Evolutionary conservation across 2,888 invertebrate genomes (phyloP), one percentile per base, ranked within the genome.

Genomic region (Protula sp.): DNA sequence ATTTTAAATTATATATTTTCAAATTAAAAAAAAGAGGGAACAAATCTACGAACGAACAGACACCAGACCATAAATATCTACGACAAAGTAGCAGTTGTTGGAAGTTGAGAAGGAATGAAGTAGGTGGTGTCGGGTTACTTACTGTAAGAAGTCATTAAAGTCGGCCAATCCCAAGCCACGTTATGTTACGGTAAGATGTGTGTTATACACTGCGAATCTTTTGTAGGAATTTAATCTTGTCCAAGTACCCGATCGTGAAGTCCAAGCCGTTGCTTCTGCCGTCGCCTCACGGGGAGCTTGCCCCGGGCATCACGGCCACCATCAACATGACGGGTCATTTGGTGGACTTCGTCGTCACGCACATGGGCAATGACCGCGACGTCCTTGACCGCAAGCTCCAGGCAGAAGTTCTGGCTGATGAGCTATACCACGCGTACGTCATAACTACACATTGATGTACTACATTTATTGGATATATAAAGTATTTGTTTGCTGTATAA

Each of bases 331-430:
- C 72, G 22, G 80, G 79, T 3, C 68, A 66, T 48, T 67, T 74
- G n/a, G 77, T 81, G 22, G 78, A 79, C 63, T 75, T 81, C 67
- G 76, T 81, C 50, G 76, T 79, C n/a, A 80, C 79, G 50, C 81
- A 81, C 68, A 81, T 81, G 81, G 81, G 81, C 48, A 81, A 81
- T 65, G 80, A 81, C 61, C 63, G 77, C 19, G 81, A 81, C 63
- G 64, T 63, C n/a, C 59, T 78, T n/a, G 81, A 81, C 67, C 65
- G 81, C 28, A 67, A 76, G 60, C 70, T 79, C 26, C 81, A 81
- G 68, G 76, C 81, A 0, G 64, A 74, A 59, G 72, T 72, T 59
- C 71, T 81, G 19, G 70, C 80, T 14, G 64, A 64, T n/a, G 74
- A 78, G 58, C 68, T 77, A 2, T 68, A 62, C 51, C 64, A 71